These are phyloP conservation scores for Ditylenchus dipsaci DNA, from an alignment of 1,140 invertebrate species.

Conservation along the genomic window DNA sequence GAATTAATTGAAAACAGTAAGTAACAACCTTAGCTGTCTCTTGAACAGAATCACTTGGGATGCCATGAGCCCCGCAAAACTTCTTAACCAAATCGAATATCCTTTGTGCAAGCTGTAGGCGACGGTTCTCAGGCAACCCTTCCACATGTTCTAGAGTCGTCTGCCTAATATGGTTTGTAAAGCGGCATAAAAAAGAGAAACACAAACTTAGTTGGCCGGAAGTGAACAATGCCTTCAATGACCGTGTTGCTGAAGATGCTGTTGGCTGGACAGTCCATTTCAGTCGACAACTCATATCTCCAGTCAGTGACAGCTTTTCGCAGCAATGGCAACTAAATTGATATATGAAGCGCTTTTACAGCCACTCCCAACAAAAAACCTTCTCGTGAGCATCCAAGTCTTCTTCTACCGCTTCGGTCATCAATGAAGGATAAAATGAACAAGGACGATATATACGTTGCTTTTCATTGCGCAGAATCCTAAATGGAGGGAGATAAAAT, in stretches of 20 bases:
- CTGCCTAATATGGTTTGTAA: neutral
- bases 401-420: neutral
- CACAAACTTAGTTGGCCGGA: slow-evolving; percentile 24
- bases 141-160: slow-evolving; percentile 6
- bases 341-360: neutral
- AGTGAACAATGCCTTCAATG: slow-evolving; percentile 18
- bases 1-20: neutral
- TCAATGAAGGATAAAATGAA: slow-evolving; percentile 12
- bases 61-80: slow-evolving; percentile 6
- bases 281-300: slow-evolving; percentile 19
- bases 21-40: neutral
- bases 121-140: slow-evolving; percentile 17
- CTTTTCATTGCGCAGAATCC: slow-evolving; percentile 7
- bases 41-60: slow-evolving; percentile 4
- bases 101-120: neutral
- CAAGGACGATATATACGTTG: slow-evolving; percentile 9
- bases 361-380: slow-evolving; percentile 14
- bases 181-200: neutral
- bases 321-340: slow-evolving; percentile 22
- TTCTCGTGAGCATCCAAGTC: slow-evolving; percentile 19
- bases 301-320: slow-evolving; percentile 15
- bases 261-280: slow-evolving; percentile 22
- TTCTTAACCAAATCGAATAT: slow-evolving; percentile 6
- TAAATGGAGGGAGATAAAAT: slow-evolving; percentile 10
- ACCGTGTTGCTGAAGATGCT: slow-evolving; percentile 26